These are phyloP conservation scores for Cyphomyrmex costatus DNA, from an alignment of 1,140 invertebrate species.

Conservation along the genomic window DNA sequence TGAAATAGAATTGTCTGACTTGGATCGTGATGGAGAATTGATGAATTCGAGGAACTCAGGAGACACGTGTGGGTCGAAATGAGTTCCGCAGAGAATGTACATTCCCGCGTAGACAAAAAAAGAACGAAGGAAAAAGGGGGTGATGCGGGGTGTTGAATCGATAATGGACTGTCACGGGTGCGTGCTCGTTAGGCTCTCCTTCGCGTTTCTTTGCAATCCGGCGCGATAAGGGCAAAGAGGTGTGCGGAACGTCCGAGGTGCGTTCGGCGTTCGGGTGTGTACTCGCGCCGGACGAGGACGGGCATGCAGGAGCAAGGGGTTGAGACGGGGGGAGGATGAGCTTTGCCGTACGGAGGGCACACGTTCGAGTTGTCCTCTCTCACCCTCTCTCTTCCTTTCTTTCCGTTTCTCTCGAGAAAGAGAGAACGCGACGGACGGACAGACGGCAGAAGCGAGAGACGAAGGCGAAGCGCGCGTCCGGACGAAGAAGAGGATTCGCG, in stretches of 20 bases:
- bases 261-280: conserved; percentile 34
- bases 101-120: conserved; percentile 2
- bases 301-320: background rate
- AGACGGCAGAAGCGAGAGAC: conserved; percentile 4
- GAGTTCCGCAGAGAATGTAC: background rate
- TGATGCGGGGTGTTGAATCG: conserved; percentile 38
- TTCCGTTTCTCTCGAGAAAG: conserved; percentile 10
- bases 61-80: conserved; percentile 29
- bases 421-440: background rate
- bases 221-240: conserved; percentile 70
- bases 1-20: background rate
- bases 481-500: conserved; percentile 58
- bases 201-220: conserved; percentile 65
- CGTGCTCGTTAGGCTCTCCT: conserved; percentile 70
- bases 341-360: background rate
- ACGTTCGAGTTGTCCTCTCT: conserved; percentile 16
- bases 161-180: conserved; percentile 66
- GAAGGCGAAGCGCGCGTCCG: conserved; percentile 44
- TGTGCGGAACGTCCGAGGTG: conserved; percentile 68
- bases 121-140: background rate
- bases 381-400: background rate
- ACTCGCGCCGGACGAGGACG: conserved; percentile 43
- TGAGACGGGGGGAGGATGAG: conserved; percentile 6
- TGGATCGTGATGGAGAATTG: background rate
- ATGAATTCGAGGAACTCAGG: background rate